Base-by-base conservation (phyloP, 2,113 vertebrate genomes). In the Myrmophylax atrothorax region DNA sequence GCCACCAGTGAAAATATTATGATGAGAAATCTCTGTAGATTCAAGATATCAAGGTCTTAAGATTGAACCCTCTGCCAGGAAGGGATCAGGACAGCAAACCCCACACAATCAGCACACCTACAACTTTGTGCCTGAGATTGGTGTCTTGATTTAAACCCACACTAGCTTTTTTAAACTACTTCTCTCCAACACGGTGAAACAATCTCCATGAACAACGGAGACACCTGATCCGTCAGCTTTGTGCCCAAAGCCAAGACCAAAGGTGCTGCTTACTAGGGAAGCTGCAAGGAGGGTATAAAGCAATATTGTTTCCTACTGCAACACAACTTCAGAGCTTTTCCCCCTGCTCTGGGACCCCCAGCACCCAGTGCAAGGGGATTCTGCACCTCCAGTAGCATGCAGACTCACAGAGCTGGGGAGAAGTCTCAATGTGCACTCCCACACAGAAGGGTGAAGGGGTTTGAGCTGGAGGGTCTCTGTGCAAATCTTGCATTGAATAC, bases 361-460 rank as follows among this genome's bases (percentile, higher is more conserved):
- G 7, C 37, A 53, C 8, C 4, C n/a, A 24, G 7, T 12, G 40
- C 47, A 52, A 76, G 5, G 14, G 35, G 8, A 73, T 73, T 46
- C 49, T 73, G 26, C 29, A 87, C 10, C 47, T 86, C 31, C 38
- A 68, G 58, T 5, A 68, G 52, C 56, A 49, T 2, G 0, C 19
- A 29, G 10, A 10, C 25, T 62, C 7, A 0, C 5, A 7, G 42
- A 82, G 29, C 18, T 6, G 1, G 13, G 19, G 22, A n/a, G 7
- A 72, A 53, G 7, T 53, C 66, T 60, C 37, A 14, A 28, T 17
- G 47, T 24, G 23, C 25, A 13, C 18, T 64, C 40, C 35, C 28
- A 46, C 13, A 53, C 16, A 37, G 26, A 85, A 11, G 2, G 3
- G 10, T 1, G 0, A 66, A 18, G 15, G 18, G 20, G 24, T 38